Evolutionary conservation across 1,140 invertebrate genomes (phyloP).

Genomic region (Bombus polaris): DNA sequence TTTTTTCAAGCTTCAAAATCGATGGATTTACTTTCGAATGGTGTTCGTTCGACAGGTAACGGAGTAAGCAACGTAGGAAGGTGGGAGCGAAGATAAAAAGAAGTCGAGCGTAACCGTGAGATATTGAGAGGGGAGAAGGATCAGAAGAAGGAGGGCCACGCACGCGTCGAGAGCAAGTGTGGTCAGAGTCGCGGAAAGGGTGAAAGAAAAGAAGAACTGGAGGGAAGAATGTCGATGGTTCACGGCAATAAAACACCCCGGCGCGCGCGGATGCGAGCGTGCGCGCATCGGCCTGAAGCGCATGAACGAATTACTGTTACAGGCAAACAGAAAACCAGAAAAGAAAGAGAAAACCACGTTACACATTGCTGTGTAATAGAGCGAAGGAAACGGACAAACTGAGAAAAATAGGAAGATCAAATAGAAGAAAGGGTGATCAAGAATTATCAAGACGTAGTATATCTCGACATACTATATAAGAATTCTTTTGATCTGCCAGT

Average conservation of each 20-base stretch:
- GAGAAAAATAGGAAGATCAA: not conserved
- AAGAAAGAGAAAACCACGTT: not conserved
- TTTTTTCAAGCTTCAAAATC: too few relatives aligned
- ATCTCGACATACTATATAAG: not conserved
- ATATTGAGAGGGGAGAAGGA: not conserved
- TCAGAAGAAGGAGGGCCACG: conserved; percentile 42
- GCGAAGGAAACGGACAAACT: too few relatives aligned
- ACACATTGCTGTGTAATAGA: not conserved
- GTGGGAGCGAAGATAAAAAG: not conserved
- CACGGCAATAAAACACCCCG: conserved; percentile 60
- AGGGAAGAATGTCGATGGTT: conserved; percentile 61
- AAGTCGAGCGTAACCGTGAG: conserved; percentile 8
- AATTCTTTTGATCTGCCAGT: not conserved
- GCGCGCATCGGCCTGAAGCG: not conserved
- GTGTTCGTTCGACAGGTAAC: too few relatives aligned
- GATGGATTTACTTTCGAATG: too few relatives aligned
- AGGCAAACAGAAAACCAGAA: conserved; percentile 42
- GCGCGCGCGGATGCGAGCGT: conserved; percentile 4
- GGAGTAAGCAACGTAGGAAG: not conserved
- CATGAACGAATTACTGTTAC: not conserved
- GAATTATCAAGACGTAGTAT: too few relatives aligned
- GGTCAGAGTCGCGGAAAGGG: conserved; percentile 32
- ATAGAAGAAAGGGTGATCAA: not conserved
- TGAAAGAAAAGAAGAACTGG: conserved; percentile 40
- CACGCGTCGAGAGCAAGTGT: conserved; percentile 48